Percentiles rank a stretch among this genome's conserved stretches.
Evolutionary conservation across 2,113 vertebrate genomes (phyloP).

Genomic region (Sinocyclocheilus grahami): DNA sequence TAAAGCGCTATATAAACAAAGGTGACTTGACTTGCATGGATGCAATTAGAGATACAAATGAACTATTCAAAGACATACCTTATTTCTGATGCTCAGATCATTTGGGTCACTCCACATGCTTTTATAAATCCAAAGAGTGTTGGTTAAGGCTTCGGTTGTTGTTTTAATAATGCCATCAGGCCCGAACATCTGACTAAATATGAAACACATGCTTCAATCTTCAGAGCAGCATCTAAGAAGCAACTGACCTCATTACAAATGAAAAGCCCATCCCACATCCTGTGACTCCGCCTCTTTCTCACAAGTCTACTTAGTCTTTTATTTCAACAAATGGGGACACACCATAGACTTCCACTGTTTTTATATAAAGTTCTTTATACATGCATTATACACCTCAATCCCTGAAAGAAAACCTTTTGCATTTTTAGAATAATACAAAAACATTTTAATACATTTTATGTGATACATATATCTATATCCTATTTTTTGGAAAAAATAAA

Average conservation of each 20-base stretch:
- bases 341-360: neutral
- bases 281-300: slow-evolving; percentile 19
- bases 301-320: neutral
- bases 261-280: neutral
- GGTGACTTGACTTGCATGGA: neutral
- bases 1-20: no score
- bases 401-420: neutral
- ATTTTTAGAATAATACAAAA: neutral
- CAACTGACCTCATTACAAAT: slow-evolving; percentile 21
- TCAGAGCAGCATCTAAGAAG: slow-evolving; percentile 18
- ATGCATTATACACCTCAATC: neutral
- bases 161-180: neutral
- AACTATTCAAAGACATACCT: neutral
- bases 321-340: neutral
- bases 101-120: neutral
- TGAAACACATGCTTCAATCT: neutral
- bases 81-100: neutral
- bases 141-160: neutral
- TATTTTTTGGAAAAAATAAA: no score
- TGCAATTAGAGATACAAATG: neutral
- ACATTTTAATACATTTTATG: no score
- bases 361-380: no score
- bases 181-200: neutral
- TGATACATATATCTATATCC: no score
- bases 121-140: neutral